phyloP scores from a whole-genome alignment of 2,113 vertebrate genomes.

The Malurus alboscapulatus region DNA sequence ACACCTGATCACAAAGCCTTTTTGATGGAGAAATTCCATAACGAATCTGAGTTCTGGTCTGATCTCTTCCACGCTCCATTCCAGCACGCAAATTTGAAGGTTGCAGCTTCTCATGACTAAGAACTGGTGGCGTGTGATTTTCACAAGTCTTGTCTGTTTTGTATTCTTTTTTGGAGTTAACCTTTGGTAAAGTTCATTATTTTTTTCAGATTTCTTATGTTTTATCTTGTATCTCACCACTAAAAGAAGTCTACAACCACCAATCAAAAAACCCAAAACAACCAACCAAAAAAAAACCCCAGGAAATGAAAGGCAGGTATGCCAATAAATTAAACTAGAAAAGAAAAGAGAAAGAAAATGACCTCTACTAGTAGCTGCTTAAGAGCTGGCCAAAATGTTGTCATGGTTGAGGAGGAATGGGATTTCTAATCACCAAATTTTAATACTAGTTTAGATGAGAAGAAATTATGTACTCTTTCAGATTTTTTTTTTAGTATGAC shows the following conservation, averaged over 20 bases:
- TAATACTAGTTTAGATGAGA: neutral
- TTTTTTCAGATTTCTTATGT: neutral
- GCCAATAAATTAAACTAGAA: neutral
- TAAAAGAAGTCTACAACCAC: neutral
- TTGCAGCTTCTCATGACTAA: neutral
- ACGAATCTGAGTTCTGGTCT: neutral
- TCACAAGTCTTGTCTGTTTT: neutral
- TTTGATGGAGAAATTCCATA: neutral
- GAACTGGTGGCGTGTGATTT: neutral
- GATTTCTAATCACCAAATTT: neutral
- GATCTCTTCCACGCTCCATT: neutral
- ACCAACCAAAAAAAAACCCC: fast-evolving
- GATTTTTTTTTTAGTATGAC: neutral
- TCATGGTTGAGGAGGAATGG: neutral
- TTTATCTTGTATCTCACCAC: neutral
- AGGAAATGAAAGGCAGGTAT: neutral
- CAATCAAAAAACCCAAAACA: neutral
- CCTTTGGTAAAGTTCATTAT: neutral
- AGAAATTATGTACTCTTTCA: neutral
- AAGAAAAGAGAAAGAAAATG: neutral
- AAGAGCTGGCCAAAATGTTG: neutral
- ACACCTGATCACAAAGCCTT: neutral
- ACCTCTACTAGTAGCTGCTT: neutral
- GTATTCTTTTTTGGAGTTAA: neutral
- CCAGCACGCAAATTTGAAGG: neutral